Percentiles rank a stretch among this genome's conserved stretches.
phyloP scores from a whole-genome alignment of 2,797 vertebrate species.

The Lacerta bilineata region DNA sequence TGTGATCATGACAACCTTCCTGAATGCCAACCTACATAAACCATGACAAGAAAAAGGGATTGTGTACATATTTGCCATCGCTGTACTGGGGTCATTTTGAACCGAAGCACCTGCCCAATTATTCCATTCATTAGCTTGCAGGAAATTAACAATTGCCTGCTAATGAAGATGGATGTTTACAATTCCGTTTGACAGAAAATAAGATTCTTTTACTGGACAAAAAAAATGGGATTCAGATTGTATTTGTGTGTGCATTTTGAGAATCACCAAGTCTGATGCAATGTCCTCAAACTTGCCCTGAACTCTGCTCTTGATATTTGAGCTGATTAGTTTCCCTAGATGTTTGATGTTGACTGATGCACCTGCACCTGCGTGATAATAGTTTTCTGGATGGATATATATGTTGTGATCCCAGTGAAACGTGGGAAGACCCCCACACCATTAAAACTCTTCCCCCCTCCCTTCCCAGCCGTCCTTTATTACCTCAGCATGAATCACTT shows the following conservation, averaged over 20 bases:
- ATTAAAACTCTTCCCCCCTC: constrained; percentile 16
- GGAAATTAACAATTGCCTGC: constrained; percentile 77
- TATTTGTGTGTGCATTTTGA: constrained; percentile 42
- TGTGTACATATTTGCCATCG: constrained; percentile 60
- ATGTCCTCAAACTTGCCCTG: constrained; percentile 75
- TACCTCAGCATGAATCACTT: constrained; percentile 57
- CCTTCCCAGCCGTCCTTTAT: constrained; percentile 39
- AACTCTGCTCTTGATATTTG: constrained; percentile 67
- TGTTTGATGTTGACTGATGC: constrained; percentile 64
- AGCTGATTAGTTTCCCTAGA: constrained; percentile 58
- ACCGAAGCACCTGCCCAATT: constrained; percentile 71
- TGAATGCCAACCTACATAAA: background rate
- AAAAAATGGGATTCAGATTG: constrained; percentile 68
- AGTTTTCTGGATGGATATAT: constrained; percentile 58
- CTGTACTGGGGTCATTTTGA: constrained; percentile 72
- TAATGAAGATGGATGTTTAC: constrained; percentile 81
- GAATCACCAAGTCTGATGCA: constrained; percentile 61
- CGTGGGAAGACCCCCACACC: constrained; percentile 54
- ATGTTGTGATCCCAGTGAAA: constrained; percentile 59
- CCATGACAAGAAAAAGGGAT: constrained; percentile 45
- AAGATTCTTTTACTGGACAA: constrained; percentile 76
- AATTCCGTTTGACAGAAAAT: constrained; percentile 76
- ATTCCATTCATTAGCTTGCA: constrained; percentile 76
- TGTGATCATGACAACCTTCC: background rate
- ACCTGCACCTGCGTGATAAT: constrained; percentile 61